Percentiles rank a stretch among this genome's conserved stretches.
Conservation (phyloP, 1,140 invertebrate genomes). For the Euura lappo region DNA sequence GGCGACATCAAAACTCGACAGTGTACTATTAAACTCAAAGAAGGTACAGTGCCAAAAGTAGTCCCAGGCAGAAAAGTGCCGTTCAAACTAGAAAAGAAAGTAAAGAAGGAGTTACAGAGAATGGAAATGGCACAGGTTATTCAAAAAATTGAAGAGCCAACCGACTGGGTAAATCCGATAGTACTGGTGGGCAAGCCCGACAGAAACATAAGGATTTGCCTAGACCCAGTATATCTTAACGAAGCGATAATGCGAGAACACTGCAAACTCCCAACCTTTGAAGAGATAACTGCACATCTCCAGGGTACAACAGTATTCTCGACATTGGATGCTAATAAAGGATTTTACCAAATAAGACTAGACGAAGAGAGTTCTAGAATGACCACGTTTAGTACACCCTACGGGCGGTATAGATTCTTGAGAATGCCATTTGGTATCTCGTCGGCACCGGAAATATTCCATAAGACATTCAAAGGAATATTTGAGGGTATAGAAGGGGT, state of each 20-base stretch:
- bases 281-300: not conserved
- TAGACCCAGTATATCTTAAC: conserved; percentile 26
- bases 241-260: conserved; percentile 22
- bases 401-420: not conserved
- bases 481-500: conserved; percentile 40
- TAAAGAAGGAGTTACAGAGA: conserved; percentile 10
- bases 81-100: conserved; percentile 9
- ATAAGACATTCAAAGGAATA: conserved; percentile 28
- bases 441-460: conserved; percentile 40
- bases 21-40: conserved; percentile 4
- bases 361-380: conserved; percentile 32
- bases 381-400: conserved; percentile 36
- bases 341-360: conserved; percentile 47
- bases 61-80: conserved; percentile 19
- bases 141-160: conserved; percentile 18
- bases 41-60: conserved; percentile 4
- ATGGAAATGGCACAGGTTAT: conserved; percentile 16
- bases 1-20: not conserved
- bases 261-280: conserved; percentile 23
- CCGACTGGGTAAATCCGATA: conserved; percentile 26
- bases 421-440: conserved; percentile 43
- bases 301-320: conserved; percentile 32
- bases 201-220: conserved; percentile 24
- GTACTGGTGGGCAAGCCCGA: conserved; percentile 25
- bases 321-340: conserved; percentile 43